Base-by-base conservation (phyloP, 2,797 vertebrate species). In the Betta splendens region DNA sequence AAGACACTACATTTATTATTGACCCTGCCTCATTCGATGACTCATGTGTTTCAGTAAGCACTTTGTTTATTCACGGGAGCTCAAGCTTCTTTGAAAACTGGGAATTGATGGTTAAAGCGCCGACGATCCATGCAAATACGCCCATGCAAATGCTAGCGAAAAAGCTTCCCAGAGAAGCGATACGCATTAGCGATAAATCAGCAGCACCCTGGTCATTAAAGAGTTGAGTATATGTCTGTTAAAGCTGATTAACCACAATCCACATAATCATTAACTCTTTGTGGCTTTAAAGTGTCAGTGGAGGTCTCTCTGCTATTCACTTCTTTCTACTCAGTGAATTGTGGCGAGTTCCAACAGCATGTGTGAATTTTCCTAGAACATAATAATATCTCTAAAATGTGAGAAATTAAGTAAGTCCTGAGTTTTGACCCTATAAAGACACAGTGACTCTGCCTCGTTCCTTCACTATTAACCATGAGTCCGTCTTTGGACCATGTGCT, bases 131-230 rank as follows among this genome's bases (percentile, higher is more conserved):
- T 72, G 57, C 64, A 84, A 77, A 83, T 69, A 38, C 13, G 56
- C 7, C 7, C 37, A 84, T 80, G 72, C 79, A 86, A 88, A 86
- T 77, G 3, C 3, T 5, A 55, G 7, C 4, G 0, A 25, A 46
- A n/a, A 45, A 32, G 3, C 0, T 36, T 21, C 22, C 46, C 18
- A 53, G 58, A 70, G 74, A 81, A 77, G 50, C 60, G 48, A 56
- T 23, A 6, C 5, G 8, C 23, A 10, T n/a, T 25, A 17, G 51
- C n/a, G 16, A 8, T 15, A 8, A 23, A 45, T 31, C 60, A 11
- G 20, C 43, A 49, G 37, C 29, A 44, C 47, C 59, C 4, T 56
- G 31, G 46, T 22, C 28, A 21, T 5, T 42, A 42, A 42, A 50
- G 18, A 52, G 15, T 46, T 44, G 0, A 17, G 4, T 39, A 12